Conservation (phyloP, 2,797 vertebrate species). For the Triplophysa yarkandensis region DNA sequence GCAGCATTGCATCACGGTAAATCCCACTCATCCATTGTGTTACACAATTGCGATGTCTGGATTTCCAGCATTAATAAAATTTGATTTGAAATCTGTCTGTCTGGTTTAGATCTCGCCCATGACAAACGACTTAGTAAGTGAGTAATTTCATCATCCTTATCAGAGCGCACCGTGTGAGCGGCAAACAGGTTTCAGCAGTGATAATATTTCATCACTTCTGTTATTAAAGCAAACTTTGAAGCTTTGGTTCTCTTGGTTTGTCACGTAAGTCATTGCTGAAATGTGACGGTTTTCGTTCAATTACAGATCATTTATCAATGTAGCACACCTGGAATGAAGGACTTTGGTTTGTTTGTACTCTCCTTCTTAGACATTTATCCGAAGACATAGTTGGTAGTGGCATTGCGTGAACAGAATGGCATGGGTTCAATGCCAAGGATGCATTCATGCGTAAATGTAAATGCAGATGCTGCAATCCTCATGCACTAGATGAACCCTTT, state of each 20-base stretch:
- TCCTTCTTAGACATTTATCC: neutral
- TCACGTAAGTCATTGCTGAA: neutral
- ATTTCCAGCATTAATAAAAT: neutral
- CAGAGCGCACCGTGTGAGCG: neutral
- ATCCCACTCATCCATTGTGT: neutral
- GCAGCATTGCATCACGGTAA: neutral
- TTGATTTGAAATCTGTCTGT: neutral
- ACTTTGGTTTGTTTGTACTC: neutral
- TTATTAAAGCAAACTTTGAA: neutral
- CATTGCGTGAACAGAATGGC: too few relatives aligned
- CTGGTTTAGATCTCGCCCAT: slow-evolving; percentile 13
- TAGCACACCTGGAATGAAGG: neutral
- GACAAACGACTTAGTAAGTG: neutral
- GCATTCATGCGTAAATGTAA: too few relatives aligned
- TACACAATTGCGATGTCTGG: neutral
- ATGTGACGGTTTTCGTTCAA: slow-evolving; percentile 5
- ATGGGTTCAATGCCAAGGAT: too few relatives aligned
- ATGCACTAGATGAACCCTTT: neutral
- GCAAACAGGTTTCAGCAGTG: slow-evolving; percentile 16
- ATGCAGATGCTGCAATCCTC: neutral
- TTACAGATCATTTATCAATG: neutral
- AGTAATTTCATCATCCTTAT: slow-evolving; percentile 10
- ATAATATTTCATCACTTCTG: slow-evolving; percentile 11
- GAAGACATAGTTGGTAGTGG: too few relatives aligned
- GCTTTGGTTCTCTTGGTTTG: neutral